phyloP scores from a whole-genome alignment of 2,888 invertebrate genomes.

The Ceramica pisi region DNA sequence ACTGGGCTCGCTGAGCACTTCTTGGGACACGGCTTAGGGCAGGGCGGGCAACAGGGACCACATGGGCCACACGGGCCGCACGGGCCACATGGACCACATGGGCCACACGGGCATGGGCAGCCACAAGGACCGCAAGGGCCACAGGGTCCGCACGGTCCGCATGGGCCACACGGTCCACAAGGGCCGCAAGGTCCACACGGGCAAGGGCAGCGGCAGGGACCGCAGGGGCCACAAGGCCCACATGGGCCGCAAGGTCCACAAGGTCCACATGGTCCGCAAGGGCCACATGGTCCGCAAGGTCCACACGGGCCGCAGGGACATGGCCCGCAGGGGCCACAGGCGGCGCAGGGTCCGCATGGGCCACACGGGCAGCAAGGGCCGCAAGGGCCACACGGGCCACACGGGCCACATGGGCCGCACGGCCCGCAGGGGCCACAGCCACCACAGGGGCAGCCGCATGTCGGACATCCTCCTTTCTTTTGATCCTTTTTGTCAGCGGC shows the following conservation, averaged over 20 bases:
- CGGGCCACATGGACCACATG: conserved; percentile 21
- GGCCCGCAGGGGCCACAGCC: conserved; percentile 70
- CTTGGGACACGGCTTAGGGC: conserved; percentile 55
- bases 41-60: conserved; percentile 58
- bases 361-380: conserved; percentile 72
- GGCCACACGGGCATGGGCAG: conserved; percentile 41
- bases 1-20: conserved; percentile 38
- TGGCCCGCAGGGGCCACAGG: conserved; percentile 68
- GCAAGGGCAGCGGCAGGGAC: conserved; percentile 55
- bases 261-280: conserved; percentile 60
- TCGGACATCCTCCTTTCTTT: conserved; percentile 20
- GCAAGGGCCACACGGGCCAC: conserved; percentile 70
- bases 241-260: conserved; percentile 66
- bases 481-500: conserved; percentile 75
- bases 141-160: conserved; percentile 54
- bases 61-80: conserved; percentile 51
- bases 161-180: conserved; percentile 59
- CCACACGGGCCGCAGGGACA: conserved; percentile 72
- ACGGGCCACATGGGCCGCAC: conserved; percentile 72
- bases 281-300: conserved; percentile 71
- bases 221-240: conserved; percentile 67
- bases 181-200: conserved; percentile 66
- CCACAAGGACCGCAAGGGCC: conserved; percentile 16
- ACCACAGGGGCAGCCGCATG: conserved; percentile 61
- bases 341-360: conserved; percentile 63